Percentiles rank a stretch among this genome's conserved stretches.
Conservation (phyloP, 2,113 vertebrate genomes). For the Rattus rattus region DNA sequence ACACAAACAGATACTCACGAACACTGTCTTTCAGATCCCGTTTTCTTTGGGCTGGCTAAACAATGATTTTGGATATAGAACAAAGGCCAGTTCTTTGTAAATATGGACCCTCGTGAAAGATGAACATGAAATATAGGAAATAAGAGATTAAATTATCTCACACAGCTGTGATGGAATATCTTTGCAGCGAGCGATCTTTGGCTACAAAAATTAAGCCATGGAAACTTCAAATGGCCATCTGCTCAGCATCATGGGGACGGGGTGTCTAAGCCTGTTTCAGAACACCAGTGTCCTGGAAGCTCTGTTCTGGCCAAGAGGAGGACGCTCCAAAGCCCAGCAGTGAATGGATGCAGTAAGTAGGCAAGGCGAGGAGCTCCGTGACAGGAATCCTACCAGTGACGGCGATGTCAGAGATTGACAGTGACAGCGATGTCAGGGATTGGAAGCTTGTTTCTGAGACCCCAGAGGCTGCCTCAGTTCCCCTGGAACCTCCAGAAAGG, state of each 20-base stretch:
- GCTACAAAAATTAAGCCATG: not conserved
- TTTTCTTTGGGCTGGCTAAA: not conserved
- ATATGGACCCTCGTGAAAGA: not conserved
- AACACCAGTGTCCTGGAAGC: not conserved
- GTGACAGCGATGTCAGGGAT: not conserved
- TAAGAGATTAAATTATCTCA: conserved; percentile 21
- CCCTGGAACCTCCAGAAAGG: not conserved
- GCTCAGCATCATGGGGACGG: not conserved
- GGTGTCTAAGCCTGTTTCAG: not conserved
- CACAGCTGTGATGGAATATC: not conserved
- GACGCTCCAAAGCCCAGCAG: not conserved
- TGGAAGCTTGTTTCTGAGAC: not conserved
- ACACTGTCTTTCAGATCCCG: not conserved
- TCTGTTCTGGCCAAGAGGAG: not conserved
- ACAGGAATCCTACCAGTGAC: not conserved
- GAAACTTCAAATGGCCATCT: not conserved
- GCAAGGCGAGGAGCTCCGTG: not conserved
- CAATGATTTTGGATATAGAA: conserved; percentile 9
- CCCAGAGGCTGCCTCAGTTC: not conserved
- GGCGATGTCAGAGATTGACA: not conserved
- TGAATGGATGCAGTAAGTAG: not conserved
- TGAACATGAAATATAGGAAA: not conserved
- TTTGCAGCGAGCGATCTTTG: not conserved
- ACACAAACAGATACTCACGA: not conserved
- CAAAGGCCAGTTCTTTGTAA: not conserved